phyloP scores from a whole-genome alignment of 1,140 invertebrate genomes.

The Sinonovacula constricta region DNA sequence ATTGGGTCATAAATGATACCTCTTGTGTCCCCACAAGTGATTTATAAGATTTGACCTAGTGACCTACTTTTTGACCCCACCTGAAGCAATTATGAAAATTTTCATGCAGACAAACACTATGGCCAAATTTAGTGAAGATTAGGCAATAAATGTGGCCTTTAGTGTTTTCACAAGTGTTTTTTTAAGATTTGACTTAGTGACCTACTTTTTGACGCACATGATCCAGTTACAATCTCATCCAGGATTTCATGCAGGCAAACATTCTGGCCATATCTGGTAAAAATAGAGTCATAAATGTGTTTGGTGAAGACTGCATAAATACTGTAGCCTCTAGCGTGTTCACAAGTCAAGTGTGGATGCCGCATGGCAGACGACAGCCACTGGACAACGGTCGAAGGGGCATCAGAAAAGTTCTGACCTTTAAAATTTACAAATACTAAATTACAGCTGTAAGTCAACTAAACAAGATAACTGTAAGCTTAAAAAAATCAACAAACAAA shows the following conservation, averaged over 20 bases:
- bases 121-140: no score
- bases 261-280: background rate
- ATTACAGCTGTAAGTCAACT: no score
- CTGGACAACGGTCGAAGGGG: background rate
- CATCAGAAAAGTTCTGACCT: no score
- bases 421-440: no score
- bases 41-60: no score
- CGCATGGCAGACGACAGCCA: background rate
- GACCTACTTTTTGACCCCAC: background rate
- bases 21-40: background rate
- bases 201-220: background rate
- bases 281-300: background rate
- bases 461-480: no score
- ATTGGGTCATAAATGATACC: background rate
- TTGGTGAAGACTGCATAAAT: background rate
- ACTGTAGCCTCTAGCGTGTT: background rate
- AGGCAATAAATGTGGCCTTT: background rate
- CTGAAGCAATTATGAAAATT: background rate
- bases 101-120: no score
- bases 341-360: background rate
- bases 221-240: background rate
- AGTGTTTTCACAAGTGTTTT: no score
- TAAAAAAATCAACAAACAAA: no score
- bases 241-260: background rate
- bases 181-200: background rate